Evolutionary conservation across 2,797 vertebrate species (phyloP), one percentile per base, ranked within the genome.

Genomic region (Serranus cabrilla): DNA sequence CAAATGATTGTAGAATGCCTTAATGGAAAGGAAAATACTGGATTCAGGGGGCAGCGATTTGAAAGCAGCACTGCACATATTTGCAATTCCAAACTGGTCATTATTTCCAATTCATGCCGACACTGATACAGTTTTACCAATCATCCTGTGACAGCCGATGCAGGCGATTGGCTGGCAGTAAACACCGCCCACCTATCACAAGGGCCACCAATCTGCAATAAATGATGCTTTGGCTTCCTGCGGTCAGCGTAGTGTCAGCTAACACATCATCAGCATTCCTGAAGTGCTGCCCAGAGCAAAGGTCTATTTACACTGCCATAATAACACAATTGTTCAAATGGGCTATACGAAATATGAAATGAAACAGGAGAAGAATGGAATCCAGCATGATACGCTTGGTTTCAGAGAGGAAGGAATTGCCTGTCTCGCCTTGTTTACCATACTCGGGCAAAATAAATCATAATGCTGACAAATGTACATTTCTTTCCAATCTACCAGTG

Each of bases 221-320:
- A 88, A 85, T 69, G 62, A 86, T 86, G 76, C 81, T 85, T 83
- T 59, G 71, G 83, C 77, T 86, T 87, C 64, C 85, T 86, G 76
- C 31, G 75, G 87, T 83, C 68, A 73, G 77, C 58, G 59, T 51
- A 82, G 90, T 86, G 88, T 94, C 87, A 87, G 83, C 81, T 92
- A 91, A 89, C 92, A 90, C 89, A 89, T 91, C 83, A 93, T 89
- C 84, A 87, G 83, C 87, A 91, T 92, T 92, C 88, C 78, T 92
- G 87, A 88, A 78, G 81, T 52, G 74, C 54, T 89, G 76, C 87
- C 84, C 79, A 74, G 81, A 82, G 81, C 82, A 90, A 90, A 89
- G 83, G 78, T 90, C 81, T 94, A 88, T 93, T 92, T 94, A 89
- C 84, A 84, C 85, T 80, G 86, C 81, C 79, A 90, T 89, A 89